Base-by-base conservation (phyloP, 2,797 vertebrate species). In the Siniperca scherzeri region DNA sequence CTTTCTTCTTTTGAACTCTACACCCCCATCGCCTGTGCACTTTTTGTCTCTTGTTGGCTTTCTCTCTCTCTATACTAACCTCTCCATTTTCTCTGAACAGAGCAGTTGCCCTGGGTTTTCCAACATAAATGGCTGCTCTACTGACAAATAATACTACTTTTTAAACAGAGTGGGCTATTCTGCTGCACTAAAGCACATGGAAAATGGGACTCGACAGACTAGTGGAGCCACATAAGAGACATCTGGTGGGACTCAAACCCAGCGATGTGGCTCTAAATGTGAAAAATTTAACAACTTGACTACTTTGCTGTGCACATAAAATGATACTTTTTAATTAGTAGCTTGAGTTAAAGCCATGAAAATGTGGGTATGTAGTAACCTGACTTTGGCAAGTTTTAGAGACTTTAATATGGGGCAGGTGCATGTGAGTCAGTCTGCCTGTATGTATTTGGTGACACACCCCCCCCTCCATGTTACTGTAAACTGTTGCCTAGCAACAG, bases 51-150 rank as follows among this genome's bases (percentile, higher is more conserved):
- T 50, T 1, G 0, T 46, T 38, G 46, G 22, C 52, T 69, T 67
- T 69, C 52, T 62, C 46, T 55, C 40, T 55, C 48, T 46, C 13
- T 30, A 16, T 52, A 21, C 27, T 5, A 25, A 59, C 2, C 1
- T 74, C 77, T 80, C 52, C n/a, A 73, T 86, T 87, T 85, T 85
- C 65, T 73, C 65, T 27, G 1, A 64, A 79, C 52, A 16, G n/a
- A 66, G 44, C 21, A 40, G 77, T 80, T 81, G 66, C 76, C 67
- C 68, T 21, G 53, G 48, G 25, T 74, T 83, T 53, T 57, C 57
- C 22, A 68, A 68, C 36, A 83, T 48, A 84, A 90, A 90, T 89
- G 88, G 85, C 75, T 16, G 25, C 69, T 65, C 2, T 17, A 44
- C 57, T 69, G 56, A 85, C 46, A 70, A 64, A 69, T 40, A 22